A percentile compares a stretch with the other conserved stretches of the same genome.
These are phyloP conservation scores for Agrilus planipennis DNA, from an alignment of 1,140 invertebrate species.

Conservation along the genomic window DNA sequence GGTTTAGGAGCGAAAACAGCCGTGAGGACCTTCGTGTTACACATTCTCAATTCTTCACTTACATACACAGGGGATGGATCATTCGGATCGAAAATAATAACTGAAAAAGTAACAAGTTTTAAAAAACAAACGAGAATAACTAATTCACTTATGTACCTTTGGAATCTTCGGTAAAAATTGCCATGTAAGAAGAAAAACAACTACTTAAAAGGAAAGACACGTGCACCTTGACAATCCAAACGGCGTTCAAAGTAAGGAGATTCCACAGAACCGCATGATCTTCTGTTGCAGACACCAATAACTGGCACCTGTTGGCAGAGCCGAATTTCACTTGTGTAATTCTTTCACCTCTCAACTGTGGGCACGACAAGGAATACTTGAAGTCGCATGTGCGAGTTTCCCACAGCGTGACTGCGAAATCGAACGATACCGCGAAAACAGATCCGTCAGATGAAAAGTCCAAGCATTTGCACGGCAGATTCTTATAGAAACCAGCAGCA, in stretches of 20 bases:
- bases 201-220: constrained; percentile 43
- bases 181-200: constrained; percentile 49
- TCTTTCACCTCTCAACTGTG: constrained; percentile 26
- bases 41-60: constrained; percentile 34
- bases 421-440: constrained; percentile 58
- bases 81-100: constrained; percentile 46
- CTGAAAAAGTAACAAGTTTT: constrained; percentile 37
- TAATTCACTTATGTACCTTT: constrained; percentile 39
- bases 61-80: constrained; percentile 38
- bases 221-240: constrained; percentile 45
- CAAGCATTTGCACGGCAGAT: constrained; percentile 41
- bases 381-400: constrained; percentile 41
- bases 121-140: constrained; percentile 7
- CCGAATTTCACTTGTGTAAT: constrained; percentile 48
- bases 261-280: constrained; percentile 57
- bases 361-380: constrained; percentile 36
- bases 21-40: constrained; percentile 37
- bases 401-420: constrained; percentile 59
- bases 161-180: constrained; percentile 48
- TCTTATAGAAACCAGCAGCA: constrained; percentile 49
- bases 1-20: constrained; percentile 43
- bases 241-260: constrained; percentile 49
- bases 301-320: constrained; percentile 46
- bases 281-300: constrained; percentile 46
- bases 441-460: constrained; percentile 66